phyloP scores from a whole-genome alignment of 1,140 invertebrate genomes.

The Fopius arisanus region DNA sequence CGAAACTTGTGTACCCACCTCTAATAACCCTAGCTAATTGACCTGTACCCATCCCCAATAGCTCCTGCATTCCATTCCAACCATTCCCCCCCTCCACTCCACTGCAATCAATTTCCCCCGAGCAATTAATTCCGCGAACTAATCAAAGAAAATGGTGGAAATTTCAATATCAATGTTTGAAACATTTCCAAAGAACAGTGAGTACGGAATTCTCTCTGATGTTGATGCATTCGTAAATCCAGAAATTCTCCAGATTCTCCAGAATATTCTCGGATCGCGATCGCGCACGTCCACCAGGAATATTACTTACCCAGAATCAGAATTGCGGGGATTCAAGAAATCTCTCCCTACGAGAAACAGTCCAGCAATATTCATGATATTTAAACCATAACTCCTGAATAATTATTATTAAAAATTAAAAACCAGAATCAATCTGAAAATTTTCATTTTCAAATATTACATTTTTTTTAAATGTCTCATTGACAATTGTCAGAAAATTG shows the following conservation, averaged over 20 bases:
- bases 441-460: too few relatives aligned
- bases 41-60: background rate
- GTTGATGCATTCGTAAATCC: background rate
- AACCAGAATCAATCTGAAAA: too few relatives aligned
- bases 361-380: background rate
- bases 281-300: background rate
- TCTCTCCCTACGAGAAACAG: too few relatives aligned
- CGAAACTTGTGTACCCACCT: background rate
- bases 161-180: too few relatives aligned
- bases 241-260: background rate
- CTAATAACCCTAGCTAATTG: background rate
- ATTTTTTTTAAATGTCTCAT: too few relatives aligned
- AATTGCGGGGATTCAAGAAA: too few relatives aligned
- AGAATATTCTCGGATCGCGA: background rate
- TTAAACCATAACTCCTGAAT: too few relatives aligned
- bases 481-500: too few relatives aligned
- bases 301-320: background rate
- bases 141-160: too few relatives aligned
- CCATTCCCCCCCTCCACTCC: background rate
- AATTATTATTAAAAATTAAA: too few relatives aligned
- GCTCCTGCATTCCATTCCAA: background rate
- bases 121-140: too few relatives aligned
- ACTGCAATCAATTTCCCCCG: background rate
- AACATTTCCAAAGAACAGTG: too few relatives aligned
- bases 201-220: background rate